These are phyloP conservation scores for Steinernema feltiae DNA, from an alignment of 1,140 invertebrate species.

Conservation along the genomic window DNA sequence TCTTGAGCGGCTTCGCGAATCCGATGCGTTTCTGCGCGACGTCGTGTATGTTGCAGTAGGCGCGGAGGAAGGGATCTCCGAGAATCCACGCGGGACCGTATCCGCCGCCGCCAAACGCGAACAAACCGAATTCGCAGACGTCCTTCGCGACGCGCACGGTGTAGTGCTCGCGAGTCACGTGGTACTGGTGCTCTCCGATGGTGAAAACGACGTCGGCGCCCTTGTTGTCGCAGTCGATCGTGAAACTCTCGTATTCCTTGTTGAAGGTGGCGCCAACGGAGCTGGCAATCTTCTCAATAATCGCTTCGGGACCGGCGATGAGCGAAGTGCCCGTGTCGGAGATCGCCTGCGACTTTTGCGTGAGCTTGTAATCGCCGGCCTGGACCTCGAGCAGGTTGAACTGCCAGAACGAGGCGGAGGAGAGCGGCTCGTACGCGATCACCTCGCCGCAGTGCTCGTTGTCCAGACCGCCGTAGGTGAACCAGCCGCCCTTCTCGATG, in stretches of 20 bases:
- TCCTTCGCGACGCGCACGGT: constrained; percentile 15
- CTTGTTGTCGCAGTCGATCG: constrained; percentile 6
- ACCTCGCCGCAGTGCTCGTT: constrained; percentile 32
- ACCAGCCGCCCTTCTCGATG: constrained; percentile 32
- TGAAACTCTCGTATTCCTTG: neutral
- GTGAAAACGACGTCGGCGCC: constrained; percentile 2
- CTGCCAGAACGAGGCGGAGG: constrained; percentile 38
- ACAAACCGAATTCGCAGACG: constrained; percentile 28
- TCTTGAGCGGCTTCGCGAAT: constrained; percentile 25
- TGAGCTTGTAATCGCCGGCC: constrained; percentile 23
- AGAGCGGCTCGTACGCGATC: constrained; percentile 36
- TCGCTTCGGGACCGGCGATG: constrained; percentile 23
- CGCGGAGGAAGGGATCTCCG: constrained; percentile 30
- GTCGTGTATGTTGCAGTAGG: constrained; percentile 35
- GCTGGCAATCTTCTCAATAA: constrained; percentile 12
- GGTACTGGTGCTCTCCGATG: constrained; percentile 19
- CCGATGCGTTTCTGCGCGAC: constrained; percentile 30
- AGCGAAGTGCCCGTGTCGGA: constrained; percentile 32
- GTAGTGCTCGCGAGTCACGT: constrained; percentile 12
- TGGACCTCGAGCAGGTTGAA: constrained; percentile 33
- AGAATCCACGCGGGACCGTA: constrained; percentile 30
- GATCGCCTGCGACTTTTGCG: constrained; percentile 13
- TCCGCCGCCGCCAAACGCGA: constrained; percentile 23
- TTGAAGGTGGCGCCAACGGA: constrained; percentile 19
- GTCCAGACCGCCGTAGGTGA: constrained; percentile 39